These are phyloP conservation scores for Perca schrenkii DNA, from an alignment of 2,113 vertebrate genomes.

Conservation along the genomic window DNA sequence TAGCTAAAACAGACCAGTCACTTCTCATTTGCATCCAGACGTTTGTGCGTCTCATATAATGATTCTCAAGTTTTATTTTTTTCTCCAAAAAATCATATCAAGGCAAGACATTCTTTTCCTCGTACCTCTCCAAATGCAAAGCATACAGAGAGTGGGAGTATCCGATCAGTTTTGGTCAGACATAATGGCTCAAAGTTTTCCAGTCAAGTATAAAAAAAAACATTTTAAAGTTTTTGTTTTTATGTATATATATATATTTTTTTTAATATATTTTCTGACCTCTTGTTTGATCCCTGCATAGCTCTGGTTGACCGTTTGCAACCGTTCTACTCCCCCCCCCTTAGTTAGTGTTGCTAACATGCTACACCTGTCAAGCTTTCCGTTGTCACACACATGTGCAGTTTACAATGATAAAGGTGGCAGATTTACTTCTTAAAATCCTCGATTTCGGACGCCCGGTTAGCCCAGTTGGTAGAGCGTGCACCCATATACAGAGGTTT, in stretches of 20 bases:
- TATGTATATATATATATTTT: no score
- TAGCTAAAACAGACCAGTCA: slow-evolving; percentile 55
- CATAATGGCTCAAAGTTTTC: slow-evolving; percentile 19
- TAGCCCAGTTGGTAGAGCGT: no score
- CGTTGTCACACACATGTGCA: neutral
- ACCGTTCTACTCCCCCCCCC: neutral
- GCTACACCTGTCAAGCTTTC: neutral
- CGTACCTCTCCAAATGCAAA: slow-evolving; percentile 37
- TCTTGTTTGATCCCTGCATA: slow-evolving; percentile 12
- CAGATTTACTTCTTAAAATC: neutral
- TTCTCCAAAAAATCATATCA: slow-evolving; percentile 26
- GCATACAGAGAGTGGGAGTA: slow-evolving; percentile 21
- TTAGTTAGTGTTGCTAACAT: neutral
- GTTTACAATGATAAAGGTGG: neutral
- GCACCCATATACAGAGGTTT: no score
- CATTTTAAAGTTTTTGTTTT: neutral
- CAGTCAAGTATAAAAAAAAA: slow-evolving; percentile 42
- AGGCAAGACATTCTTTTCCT: slow-evolving; percentile 30
- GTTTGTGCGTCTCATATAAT: slow-evolving; percentile 37
- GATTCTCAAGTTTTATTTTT: slow-evolving; percentile 29
- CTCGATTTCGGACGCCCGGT: neutral
- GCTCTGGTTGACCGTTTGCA: neutral
- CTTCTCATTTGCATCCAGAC: slow-evolving; percentile 58
- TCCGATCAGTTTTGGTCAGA: slow-evolving; percentile 11
- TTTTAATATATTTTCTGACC: slow-evolving; percentile 11